Percentiles rank a stretch among this genome's conserved stretches.
Conservation (phyloP, 2,797 vertebrate genomes). For the Novumbra hubbsi region DNA sequence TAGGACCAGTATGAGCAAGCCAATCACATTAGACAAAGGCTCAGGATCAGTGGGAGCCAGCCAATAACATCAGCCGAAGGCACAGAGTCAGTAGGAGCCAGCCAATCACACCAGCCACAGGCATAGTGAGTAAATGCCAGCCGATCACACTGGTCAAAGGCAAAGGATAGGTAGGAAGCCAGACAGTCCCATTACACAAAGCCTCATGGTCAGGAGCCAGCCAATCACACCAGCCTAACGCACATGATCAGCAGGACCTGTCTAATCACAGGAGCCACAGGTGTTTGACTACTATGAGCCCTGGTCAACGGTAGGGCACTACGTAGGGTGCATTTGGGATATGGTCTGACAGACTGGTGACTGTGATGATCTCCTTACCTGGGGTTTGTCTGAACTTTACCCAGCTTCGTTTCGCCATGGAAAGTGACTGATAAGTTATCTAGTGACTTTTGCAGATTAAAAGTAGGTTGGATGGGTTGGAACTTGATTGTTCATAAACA, state of each 20-base stretch:
- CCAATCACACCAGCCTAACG: neutral
- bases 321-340: neutral
- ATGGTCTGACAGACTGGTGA: neutral
- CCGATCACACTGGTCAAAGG: neutral
- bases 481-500: constrained; percentile 28
- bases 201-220: neutral
- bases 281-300: neutral
- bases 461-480: constrained; percentile 15
- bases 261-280: constrained; percentile 1
- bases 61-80: constrained; percentile 4
- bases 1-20: neutral
- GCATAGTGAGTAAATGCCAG: neutral
- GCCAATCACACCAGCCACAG: neutral
- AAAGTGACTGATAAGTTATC: constrained; percentile 21
- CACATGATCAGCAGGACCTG: neutral
- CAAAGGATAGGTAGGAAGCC: neutral
- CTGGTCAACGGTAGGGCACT: neutral
- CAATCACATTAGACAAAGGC: neutral
- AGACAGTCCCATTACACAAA: neutral
- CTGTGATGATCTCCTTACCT: neutral
- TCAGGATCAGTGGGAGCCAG: constrained; percentile 1
- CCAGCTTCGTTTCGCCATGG: constrained; percentile 9
- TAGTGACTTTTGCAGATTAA: neutral
- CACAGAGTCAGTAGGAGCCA: constrained; percentile 2
- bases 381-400: constrained; percentile 17